Percentiles rank a stretch among this genome's conserved stretches.
Conservation (phyloP, 2,797 vertebrate species). For the Valencia hispanica region DNA sequence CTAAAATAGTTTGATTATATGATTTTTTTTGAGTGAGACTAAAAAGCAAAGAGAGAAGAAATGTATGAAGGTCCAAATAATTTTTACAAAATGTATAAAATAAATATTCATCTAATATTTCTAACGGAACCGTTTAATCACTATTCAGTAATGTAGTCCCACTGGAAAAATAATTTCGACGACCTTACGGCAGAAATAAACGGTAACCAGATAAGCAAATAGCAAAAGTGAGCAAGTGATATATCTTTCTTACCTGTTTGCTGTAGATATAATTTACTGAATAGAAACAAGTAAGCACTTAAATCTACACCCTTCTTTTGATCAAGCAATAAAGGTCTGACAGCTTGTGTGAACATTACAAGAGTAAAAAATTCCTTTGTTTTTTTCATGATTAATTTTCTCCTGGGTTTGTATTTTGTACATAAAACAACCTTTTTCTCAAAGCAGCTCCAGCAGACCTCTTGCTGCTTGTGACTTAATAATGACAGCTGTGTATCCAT, state of each 20-base stretch:
- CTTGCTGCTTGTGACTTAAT: constrained; percentile 7
- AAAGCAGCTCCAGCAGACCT: constrained; percentile 6
- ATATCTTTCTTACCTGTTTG: not conserved
- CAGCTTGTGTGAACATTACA: not conserved
- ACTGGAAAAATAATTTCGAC: not conserved
- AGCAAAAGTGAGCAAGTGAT: not conserved
- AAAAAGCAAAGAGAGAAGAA: not conserved
- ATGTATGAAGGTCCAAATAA: not conserved
- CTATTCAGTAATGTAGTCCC: not conserved
- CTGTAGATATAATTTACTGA: not conserved
- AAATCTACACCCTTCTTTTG: not conserved
- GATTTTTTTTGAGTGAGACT: not conserved
- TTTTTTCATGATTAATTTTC: not conserved
- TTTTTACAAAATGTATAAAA: constrained; percentile 1
- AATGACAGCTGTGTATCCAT: constrained; percentile 31
- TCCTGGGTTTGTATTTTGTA: not conserved
- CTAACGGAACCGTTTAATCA: not conserved
- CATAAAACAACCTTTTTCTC: not conserved
- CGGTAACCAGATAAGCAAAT: not conserved
- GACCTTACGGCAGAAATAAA: not conserved
- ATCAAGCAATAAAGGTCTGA: not conserved
- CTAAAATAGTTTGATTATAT: not conserved
- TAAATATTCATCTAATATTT: constrained; percentile 16
- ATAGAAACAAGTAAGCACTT: not conserved
- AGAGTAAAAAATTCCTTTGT: not conserved